Evolutionary conservation across 2,888 invertebrate species (phyloP), one percentile per base, ranked within the genome.

Genomic region (Ectemnius cavifrons): DNA sequence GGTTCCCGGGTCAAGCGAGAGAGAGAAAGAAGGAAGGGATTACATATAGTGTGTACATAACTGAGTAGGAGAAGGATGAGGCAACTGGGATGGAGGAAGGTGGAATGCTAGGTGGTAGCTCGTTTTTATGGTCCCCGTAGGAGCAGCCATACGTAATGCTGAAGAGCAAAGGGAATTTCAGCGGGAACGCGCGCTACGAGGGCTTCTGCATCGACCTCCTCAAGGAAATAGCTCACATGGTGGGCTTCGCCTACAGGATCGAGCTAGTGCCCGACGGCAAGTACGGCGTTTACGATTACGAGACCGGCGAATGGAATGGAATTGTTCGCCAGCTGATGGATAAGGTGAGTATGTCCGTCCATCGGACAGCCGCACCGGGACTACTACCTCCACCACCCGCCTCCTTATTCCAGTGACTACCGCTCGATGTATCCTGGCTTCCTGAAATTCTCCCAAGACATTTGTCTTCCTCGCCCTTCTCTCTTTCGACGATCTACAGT

Each of bases 171-270:
- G 91, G 91, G 80, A 93, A 93, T 89, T 90, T 92, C 82, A 92
- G 92, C 72, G 94, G 94, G 62, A 94, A 94, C 90, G 93, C 93
- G 71, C 93, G 93, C 79, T 95, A 93, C 91, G 94, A 95, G 88
- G 95, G 95, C 80, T 95, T 95, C 92, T 95, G 95, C 91, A 94
- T 95, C 85, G 95, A 95, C 91, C 91, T 95, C 84, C 92, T 95
- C 84, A 92, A 92, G 89, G 92, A 93, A 85, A 93, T 95, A 83
- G 93, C 94, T 73, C 91, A 91, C 75, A 93, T 93, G 92, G 93
- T 94, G 80, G 94, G 94, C 74, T 94, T 95, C 91, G 93, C 94
- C 88, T 95, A 94, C 90, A 92, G 92, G 81, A 93, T 95, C 81
- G 93, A 94, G 87, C 91, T 93, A 84, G 94, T 93, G 76, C 94